Evolutionary conservation across 2,888 invertebrate species (phyloP).

Genomic region (Stenolophus ochropezus): DNA sequence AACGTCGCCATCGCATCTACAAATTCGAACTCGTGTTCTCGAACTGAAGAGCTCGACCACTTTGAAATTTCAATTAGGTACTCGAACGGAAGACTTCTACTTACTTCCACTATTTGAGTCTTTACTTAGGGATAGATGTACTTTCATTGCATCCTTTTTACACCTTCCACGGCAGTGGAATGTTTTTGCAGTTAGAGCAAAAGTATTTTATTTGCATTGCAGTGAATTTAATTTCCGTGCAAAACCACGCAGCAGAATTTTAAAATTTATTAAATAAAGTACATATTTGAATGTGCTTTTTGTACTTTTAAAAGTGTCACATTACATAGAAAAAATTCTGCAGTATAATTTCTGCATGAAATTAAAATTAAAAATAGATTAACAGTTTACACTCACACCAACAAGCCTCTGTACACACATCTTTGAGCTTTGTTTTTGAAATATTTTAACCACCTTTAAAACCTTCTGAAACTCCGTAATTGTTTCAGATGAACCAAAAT

Average conservation of each 20-base stretch:
- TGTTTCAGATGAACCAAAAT: too few species aligned
- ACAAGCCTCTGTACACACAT: too few species aligned
- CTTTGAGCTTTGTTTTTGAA: too few species aligned
- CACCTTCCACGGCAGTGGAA: neutral
- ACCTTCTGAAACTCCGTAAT: too few species aligned
- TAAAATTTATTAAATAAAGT: too few species aligned
- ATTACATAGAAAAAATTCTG: too few species aligned
- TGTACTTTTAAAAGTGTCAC: neutral
- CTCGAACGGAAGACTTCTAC: conserved; percentile 33
- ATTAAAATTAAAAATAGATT: too few species aligned
- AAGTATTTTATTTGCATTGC: neutral
- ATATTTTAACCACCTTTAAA: too few species aligned
- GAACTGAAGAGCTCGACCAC: conserved; percentile 16
- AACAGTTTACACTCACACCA: too few species aligned
- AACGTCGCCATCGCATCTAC: neutral
- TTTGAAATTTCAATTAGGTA: conserved; percentile 44
- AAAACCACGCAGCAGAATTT: neutral
- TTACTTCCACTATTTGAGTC: conserved; percentile 31
- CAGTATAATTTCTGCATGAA: too few species aligned
- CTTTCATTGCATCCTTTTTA: conserved; percentile 19
- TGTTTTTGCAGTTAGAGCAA: neutral
- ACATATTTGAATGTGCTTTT: neutral
- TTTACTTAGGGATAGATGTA: conserved; percentile 25
- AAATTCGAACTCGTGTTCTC: conserved; percentile 25
- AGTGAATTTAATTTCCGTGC: too few species aligned